phyloP scores from a whole-genome alignment of 30 jellyfish, hydroid and myxozoan genomes.

The Pseudorhiza aurosa region DNA sequence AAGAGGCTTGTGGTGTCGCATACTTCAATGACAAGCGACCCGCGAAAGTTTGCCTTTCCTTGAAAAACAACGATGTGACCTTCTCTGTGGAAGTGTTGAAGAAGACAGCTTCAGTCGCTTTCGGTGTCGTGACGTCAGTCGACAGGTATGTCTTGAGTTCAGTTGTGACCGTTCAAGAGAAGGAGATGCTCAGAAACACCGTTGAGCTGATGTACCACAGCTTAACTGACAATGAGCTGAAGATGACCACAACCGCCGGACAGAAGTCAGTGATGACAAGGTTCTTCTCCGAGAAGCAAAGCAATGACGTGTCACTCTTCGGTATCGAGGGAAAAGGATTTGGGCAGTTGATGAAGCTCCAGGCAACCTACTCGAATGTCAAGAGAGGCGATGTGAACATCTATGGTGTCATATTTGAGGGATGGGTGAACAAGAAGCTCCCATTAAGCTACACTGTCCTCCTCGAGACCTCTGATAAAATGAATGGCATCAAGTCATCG shows the following conservation, averaged over 20 bases:
- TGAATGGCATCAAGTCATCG: constrained; percentile 42
- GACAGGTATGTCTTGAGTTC: constrained; percentile 49
- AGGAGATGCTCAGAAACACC: constrained; percentile 49
- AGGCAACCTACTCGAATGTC: constrained; percentile 62
- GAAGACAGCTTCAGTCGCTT: constrained; percentile 64
- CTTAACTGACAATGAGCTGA: constrained; percentile 59
- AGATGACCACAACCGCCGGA: constrained; percentile 51
- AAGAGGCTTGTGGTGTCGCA: constrained; percentile 51
- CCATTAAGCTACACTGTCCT: constrained; percentile 62
- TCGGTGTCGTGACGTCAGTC: constrained; percentile 40
- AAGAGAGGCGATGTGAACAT: constrained; percentile 26
- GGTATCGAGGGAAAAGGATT: constrained; percentile 68
- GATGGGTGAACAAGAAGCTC: constrained; percentile 65
- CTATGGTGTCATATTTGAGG: constrained; percentile 74
- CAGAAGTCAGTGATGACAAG: constrained; percentile 30
- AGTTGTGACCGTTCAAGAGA: constrained; percentile 46
- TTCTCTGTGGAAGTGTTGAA: constrained; percentile 57
- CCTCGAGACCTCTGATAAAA: constrained; percentile 42
- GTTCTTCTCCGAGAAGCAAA: constrained; percentile 22
- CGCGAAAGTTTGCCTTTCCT: constrained; percentile 45
- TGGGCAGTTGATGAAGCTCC: constrained; percentile 49
- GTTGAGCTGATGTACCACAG: constrained; percentile 63
- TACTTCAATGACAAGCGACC: constrained; percentile 59
- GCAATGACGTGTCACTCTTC: constrained; percentile 21
- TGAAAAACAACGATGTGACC: constrained; percentile 36